These are phyloP conservation scores for Archips xylosteana DNA, from an alignment of 2,888 invertebrate species.

Conservation along the genomic window DNA sequence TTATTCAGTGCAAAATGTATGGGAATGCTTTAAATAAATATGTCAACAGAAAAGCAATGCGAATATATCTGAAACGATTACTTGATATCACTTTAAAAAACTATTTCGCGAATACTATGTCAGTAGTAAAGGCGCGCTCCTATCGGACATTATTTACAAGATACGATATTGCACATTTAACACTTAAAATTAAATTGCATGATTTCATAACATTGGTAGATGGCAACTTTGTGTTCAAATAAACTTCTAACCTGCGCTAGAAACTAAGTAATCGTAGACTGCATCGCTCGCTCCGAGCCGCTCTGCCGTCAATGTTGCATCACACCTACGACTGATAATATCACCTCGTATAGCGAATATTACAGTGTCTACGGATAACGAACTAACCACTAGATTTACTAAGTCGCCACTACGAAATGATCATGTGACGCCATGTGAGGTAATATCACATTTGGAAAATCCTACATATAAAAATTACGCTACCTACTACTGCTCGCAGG, in stretches of 20 bases:
- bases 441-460: constrained; percentile 72
- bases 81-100: constrained; percentile 54
- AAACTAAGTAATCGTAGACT: constrained; percentile 12
- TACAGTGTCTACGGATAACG: constrained; percentile 18
- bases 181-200: constrained; percentile 79
- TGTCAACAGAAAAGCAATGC: constrained; percentile 68
- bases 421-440: constrained; percentile 60
- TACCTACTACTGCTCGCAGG: constrained; percentile 62
- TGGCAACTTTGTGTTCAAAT: constrained; percentile 60
- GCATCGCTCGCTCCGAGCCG: not conserved
- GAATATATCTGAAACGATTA: constrained; percentile 60
- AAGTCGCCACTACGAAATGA: constrained; percentile 47
- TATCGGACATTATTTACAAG: constrained; percentile 70
- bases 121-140: constrained; percentile 51
- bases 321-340: not conserved
- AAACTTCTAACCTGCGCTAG: constrained; percentile 44
- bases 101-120: constrained; percentile 58
- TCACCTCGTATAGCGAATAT: constrained; percentile 11
- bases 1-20: constrained; percentile 59
- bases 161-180: constrained; percentile 80
- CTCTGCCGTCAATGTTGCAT: constrained; percentile 8
- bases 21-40: constrained; percentile 82
- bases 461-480: constrained; percentile 66
- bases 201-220: constrained; percentile 69
- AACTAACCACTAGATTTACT: constrained; percentile 31